These are phyloP conservation scores for Poecilia picta DNA, from an alignment of 2,797 vertebrate species.

Conservation along the genomic window DNA sequence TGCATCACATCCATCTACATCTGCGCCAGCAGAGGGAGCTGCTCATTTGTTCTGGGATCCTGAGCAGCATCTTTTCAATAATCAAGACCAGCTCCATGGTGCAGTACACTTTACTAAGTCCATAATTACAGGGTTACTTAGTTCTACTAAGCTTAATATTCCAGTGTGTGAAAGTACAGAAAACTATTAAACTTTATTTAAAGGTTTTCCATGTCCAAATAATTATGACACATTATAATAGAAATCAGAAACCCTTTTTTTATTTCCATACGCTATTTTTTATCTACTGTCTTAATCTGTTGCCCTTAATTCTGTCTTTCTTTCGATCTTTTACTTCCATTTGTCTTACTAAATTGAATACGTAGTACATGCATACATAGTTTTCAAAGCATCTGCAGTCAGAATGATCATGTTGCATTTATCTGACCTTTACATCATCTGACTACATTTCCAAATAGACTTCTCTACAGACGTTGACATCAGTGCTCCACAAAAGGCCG, in stretches of 20 bases:
- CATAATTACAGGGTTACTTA: background rate
- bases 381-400: background rate
- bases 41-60: slow-evolving; percentile 97
- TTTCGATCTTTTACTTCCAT: background rate
- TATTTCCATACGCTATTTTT: background rate
- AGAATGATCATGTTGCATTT: background rate
- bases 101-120: background rate
- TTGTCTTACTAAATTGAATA: background rate
- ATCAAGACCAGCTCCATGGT: slow-evolving; percentile 97
- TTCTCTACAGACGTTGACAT: background rate
- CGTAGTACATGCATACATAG: background rate
- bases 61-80: slow-evolving; percentile 97
- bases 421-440: background rate
- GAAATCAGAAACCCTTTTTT: background rate
- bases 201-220: background rate
- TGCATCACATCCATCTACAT: slow-evolving; percentile 98
- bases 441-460: background rate
- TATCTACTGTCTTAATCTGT: background rate
- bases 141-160: background rate
- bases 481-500: background rate
- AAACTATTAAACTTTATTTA: background rate
- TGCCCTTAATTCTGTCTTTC: background rate
- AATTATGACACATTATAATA: background rate
- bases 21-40: slow-evolving; percentile 98
- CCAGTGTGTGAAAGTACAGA: background rate